A percentile compares a stretch with the other conserved stretches of the same genome.
phyloP scores from a whole-genome alignment of 1,140 invertebrate genomes.

The Bacillus rossius region DNA sequence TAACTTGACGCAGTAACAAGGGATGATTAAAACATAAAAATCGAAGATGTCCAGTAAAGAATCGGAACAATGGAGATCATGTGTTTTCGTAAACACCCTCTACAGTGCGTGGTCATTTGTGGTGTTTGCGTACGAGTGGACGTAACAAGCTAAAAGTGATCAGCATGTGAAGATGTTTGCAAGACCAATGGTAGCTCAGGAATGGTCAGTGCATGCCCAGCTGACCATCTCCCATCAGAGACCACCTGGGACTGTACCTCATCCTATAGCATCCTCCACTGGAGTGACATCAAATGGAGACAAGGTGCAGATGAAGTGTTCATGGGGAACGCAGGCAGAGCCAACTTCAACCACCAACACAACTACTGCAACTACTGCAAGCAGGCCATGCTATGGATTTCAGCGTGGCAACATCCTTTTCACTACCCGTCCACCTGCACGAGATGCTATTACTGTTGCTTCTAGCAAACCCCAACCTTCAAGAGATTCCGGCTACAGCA shows the following conservation, averaged over 20 bases:
- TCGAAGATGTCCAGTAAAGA: too few relatives aligned
- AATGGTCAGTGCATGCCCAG: slow-evolving; percentile 56
- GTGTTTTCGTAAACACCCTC: too few relatives aligned
- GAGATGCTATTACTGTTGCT: neutral
- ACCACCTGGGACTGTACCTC: neutral
- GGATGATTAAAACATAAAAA: too few relatives aligned
- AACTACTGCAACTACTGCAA: neutral
- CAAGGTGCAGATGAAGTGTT: slow-evolving; percentile 47
- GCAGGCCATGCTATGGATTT: slow-evolving; percentile 37
- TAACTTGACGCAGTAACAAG: too few relatives aligned
- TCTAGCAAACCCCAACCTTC: neutral
- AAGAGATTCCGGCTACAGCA: slow-evolving; percentile 46
- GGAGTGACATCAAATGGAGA: neutral
- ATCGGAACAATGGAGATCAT: too few relatives aligned
- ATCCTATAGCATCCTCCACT: neutral
- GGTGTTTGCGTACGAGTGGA: too few relatives aligned
- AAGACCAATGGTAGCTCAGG: slow-evolving; percentile 29
- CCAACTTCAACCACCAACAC: slow-evolving; percentile 12
- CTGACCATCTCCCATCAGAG: slow-evolving; percentile 40
- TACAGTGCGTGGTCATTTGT: too few relatives aligned
- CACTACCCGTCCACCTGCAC: slow-evolving; percentile 43
- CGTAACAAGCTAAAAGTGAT: neutral
- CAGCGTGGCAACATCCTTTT: slow-evolving; percentile 50
- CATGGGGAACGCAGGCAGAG: slow-evolving; percentile 38
- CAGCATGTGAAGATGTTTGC: slow-evolving; percentile 1